Evolutionary conservation across 2,888 invertebrate genomes (phyloP).

Genomic region (Eucera pruinosa): DNA sequence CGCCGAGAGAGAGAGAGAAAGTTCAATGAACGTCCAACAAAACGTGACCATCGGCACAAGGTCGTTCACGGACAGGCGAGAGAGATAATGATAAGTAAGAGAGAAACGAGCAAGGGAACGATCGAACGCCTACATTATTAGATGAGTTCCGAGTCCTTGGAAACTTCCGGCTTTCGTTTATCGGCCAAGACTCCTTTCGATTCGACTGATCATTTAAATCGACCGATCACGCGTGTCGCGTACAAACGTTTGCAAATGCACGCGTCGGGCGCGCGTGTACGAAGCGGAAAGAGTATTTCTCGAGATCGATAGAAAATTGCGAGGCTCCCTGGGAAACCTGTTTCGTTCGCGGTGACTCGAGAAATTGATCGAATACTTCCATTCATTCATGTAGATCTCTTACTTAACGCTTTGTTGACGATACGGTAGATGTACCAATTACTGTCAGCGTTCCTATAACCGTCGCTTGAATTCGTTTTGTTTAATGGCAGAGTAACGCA

Average conservation of each 20-base stretch:
- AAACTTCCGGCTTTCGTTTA: conserved; percentile 23
- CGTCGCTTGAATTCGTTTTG: no score
- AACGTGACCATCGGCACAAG: conserved; percentile 35
- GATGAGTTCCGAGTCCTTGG: conserved; percentile 25
- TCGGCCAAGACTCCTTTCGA: background rate
- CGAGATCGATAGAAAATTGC: no score
- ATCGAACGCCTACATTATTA: conserved; percentile 26
- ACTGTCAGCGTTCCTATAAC: no score
- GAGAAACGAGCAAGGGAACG: background rate
- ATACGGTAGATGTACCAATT: no score
- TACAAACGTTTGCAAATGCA: background rate
- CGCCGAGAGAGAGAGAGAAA: no score
- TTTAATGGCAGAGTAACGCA: no score
- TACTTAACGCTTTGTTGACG: no score
- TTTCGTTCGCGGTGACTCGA: no score
- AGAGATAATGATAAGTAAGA: conserved; percentile 4
- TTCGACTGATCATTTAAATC: conserved; percentile 30
- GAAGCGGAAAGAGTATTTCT: no score
- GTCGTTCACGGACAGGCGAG: conserved; percentile 1
- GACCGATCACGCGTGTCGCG: background rate
- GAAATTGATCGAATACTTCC: no score
- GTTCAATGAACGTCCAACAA: conserved; percentile 37
- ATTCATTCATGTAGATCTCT: no score
- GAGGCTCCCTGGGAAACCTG: no score
- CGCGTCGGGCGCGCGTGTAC: background rate